Base-by-base conservation (phyloP, 2,797 vertebrate species). In the Sebastes wilsoni region DNA sequence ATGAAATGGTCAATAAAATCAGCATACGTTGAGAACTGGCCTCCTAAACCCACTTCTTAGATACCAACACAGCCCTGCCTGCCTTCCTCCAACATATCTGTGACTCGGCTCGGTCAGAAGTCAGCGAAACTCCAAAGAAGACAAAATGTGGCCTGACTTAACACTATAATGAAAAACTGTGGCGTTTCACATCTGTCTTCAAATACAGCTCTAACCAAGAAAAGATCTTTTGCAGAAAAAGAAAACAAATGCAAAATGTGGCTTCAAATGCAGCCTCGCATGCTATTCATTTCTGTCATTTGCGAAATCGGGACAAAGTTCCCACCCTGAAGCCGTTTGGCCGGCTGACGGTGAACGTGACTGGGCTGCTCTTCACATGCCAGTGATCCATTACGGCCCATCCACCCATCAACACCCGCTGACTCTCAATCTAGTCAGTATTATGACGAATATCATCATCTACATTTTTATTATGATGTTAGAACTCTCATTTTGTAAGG, bases 111-210 rank as follows among this genome's bases (percentile, higher is more conserved):
- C 68, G 42, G 74, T 66, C 69, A 28, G 69, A 61, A 72, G 55
- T 58, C 49, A 49, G 77, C 2, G 20, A 84, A 46, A 81, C 83
- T 88, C 81, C 76, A 72, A 70, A 85, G 80, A 78, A 71, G 78
- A 72, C 68, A 2, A 78, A 89, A 89, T 87, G 73, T 89, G 89
- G 85, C 83, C 84, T 3, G 64, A 85, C 85, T 89, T 90, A 87
- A 87, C 79, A 78, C 64, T 42, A 3, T 85, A 86, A 89, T 91
- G 88, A 91, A 91, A 91, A 89, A 85, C 82, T 68, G 80, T 68
- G 79, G 85, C 75, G 86, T 84, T 87, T 88, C 80, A 90, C 91
- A 93, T 92, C 92, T 92, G 92, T 85, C 87, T 91, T 87, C 59
- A 81, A 65, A 92, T 32, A 81, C 6, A 42, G 72, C 71, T 34